A percentile compares a stretch with the other conserved stretches of the same genome.
Conservation (phyloP, 2,113 vertebrate species). For the Lagopus muta region DNA sequence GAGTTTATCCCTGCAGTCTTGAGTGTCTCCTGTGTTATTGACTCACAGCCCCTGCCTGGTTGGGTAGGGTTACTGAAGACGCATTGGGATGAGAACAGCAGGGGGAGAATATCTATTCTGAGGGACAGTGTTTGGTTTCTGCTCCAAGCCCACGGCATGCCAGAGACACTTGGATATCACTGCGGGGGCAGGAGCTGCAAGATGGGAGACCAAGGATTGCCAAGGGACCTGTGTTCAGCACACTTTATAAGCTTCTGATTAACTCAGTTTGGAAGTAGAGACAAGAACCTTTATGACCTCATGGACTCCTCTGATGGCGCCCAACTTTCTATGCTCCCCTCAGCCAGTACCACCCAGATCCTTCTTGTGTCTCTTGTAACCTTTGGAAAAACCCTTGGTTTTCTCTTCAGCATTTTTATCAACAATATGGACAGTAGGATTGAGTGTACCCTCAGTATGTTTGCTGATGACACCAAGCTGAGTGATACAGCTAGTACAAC, state of each 20-base stretch:
- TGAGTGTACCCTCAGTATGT: no score
- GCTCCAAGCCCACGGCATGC: not conserved
- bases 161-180: not conserved
- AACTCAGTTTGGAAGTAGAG: not conserved
- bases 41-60: not conserved
- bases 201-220: not conserved
- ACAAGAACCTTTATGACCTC: not conserved
- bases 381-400: not conserved
- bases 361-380: not conserved
- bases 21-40: slow-evolving; percentile 43
- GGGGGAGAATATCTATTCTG: slow-evolving; percentile 51
- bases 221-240: not conserved
- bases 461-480: no score
- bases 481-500: no score
- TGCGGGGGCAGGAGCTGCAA: not conserved
- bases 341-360: not conserved
- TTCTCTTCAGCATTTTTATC: not conserved
- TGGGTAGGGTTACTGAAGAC: slow-evolving; percentile 60
- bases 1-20: slow-evolving; percentile 56
- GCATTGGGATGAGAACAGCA: not conserved
- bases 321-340: not conserved
- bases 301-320: not conserved
- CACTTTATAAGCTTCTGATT: not conserved
- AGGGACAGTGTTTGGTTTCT: slow-evolving; percentile 54
- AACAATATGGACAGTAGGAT: no score